Base-by-base conservation (phyloP, 1,140 invertebrate species). In the Elymnias hypermnestra region DNA sequence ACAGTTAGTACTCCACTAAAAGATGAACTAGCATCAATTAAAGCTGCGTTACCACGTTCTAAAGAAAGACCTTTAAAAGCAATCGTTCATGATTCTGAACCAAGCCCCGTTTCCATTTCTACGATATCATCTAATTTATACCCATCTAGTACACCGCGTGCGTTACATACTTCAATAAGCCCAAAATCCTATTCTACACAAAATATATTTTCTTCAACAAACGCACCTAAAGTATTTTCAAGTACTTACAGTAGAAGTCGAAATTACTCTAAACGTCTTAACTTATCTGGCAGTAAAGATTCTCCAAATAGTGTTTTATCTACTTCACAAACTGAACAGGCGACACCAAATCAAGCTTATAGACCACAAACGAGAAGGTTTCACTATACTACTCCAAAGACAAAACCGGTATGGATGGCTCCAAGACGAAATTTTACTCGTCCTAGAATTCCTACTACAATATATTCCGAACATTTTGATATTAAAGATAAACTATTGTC, bases 401-500 rank as follows among this genome's bases (percentile, higher is more conserved):
- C 35, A 28, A 83, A 72, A 57, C 74, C 76, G 5, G 65, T 79
- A 22, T 84, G 81, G 81, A 73, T 84, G 67, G 59, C 69, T 7
- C 81, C 81, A 3, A 66, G 63, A 42, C 57, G 68, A 17, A 81
- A 81, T 33, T 31, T 64, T 12, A 74, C 71, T n/a, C 64, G 56
- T 45, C 42, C 28, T 40, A 50, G 63, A 42, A 45, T 51, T 17
- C 74, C 74, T 23, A 67, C 78, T 5, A 83, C 78, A 12, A 85
- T 85, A 42, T 83, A 85, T 39, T 74, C 70, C 2, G 78, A 83
- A 48, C 73, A 85, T 67, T 85, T 83, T 46, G 72, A 71, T 59
- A 82, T 83, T n/a, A 82, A 74, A 53, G 69, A 78, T 9, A 83
- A 71, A 52, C 58, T 66, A 19, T 58, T 57, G 2, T 56, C 63